Conservation (phyloP, 2,113 vertebrate species). For the Sciurus niger region DNA sequence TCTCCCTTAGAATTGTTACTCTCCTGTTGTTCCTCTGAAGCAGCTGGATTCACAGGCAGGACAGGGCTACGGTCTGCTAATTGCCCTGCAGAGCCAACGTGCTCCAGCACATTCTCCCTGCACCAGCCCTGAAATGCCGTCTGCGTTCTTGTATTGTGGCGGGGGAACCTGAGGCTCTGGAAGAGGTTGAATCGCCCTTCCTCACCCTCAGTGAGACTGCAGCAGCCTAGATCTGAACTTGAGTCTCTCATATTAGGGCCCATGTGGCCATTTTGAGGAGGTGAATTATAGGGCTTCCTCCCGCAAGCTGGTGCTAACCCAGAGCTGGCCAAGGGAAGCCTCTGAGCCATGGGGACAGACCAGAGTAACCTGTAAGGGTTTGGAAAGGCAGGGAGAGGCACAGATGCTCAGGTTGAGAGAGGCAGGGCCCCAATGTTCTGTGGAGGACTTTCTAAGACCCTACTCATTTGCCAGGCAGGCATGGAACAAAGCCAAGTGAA, state of each 20-base stretch:
- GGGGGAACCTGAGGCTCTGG: neutral
- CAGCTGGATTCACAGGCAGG: neutral
- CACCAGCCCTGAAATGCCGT: rapidly evolving
- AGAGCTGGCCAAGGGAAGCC: neutral
- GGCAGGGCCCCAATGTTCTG: neutral
- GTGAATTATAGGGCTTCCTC: neutral
- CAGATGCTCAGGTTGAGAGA: neutral
- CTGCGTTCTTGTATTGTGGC: neutral
- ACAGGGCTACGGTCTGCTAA: rapidly evolving
- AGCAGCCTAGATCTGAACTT: neutral
- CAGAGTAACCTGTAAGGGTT: neutral
- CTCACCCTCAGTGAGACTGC: neutral
- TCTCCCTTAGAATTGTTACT: neutral
- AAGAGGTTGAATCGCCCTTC: neutral
- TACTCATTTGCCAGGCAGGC: neutral
- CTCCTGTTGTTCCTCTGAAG: too few species aligned
- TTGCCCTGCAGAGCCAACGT: rapidly evolving
- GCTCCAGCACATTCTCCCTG: rapidly evolving
- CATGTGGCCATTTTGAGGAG: neutral
- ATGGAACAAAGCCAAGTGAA: neutral
- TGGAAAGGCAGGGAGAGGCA: rapidly evolving
- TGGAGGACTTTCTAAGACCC: neutral
- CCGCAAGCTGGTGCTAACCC: neutral
- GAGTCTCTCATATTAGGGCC: neutral
- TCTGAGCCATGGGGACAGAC: neutral